Evolutionary conservation across 2,888 invertebrate genomes (phyloP).

Genomic region (Drosophila borborema): DNA sequence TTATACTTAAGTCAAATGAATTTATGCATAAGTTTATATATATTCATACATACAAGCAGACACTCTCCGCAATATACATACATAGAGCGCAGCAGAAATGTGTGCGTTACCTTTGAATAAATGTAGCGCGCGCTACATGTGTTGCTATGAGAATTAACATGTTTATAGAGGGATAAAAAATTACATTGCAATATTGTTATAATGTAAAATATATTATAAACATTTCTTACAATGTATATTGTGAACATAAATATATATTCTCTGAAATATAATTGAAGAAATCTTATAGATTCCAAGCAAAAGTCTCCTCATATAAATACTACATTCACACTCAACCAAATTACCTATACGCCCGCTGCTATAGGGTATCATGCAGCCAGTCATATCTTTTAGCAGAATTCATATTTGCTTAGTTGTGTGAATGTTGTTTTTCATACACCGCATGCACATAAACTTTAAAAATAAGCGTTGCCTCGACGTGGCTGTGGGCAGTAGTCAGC

Average conservation of each 20-base stretch:
- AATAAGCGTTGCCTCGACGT: constrained; percentile 23
- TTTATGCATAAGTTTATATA: constrained; percentile 28
- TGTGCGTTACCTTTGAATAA: constrained; percentile 38
- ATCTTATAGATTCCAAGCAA: no score
- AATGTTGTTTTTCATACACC: constrained; percentile 30
- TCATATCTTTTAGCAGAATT: neutral
- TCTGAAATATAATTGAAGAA: no score
- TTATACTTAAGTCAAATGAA: constrained; percentile 22
- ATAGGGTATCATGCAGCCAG: neutral
- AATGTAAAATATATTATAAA: no score
- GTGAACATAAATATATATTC: no score
- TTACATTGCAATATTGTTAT: no score
- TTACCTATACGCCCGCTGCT: accelerated
- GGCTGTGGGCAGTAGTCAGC: constrained; percentile 8
- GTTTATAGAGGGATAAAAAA: no score
- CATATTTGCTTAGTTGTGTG: constrained; percentile 11
- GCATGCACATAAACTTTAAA: constrained; percentile 49
- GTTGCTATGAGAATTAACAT: constrained; percentile 18
- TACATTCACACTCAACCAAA: neutral
- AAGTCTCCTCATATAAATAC: neutral
- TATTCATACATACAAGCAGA: neutral
- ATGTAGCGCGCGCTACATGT: constrained; percentile 46
- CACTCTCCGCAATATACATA: constrained; percentile 10
- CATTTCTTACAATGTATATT: no score
- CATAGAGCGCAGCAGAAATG: constrained; percentile 20